These are phyloP conservation scores for Daboia siamensis DNA, from an alignment of 2,113 vertebrate genomes.

Conservation along the genomic window DNA sequence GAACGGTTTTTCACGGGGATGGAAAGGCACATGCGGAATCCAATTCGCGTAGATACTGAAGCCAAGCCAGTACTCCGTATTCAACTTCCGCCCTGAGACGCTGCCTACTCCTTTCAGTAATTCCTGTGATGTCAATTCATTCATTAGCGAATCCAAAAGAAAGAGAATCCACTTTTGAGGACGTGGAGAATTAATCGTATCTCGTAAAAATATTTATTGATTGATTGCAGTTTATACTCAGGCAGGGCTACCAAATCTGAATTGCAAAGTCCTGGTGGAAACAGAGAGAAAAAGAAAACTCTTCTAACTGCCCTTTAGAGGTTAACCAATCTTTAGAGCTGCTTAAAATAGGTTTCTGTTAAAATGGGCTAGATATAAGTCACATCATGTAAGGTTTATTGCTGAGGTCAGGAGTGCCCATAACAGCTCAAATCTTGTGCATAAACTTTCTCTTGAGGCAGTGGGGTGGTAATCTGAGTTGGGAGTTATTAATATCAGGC, in stretches of 20 bases:
- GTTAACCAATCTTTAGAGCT: background rate
- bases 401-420: no score
- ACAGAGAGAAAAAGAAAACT: no score
- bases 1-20: conserved; percentile 28
- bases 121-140: background rate
- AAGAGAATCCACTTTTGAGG: background rate
- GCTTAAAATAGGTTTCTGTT: background rate
- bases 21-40: conserved; percentile 1
- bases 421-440: no score
- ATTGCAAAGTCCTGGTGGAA: background rate
- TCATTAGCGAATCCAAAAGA: background rate
- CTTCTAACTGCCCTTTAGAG: no score
- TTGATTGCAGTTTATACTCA: no score
- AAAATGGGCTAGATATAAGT: background rate
- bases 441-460: no score
- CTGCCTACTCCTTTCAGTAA: background rate
- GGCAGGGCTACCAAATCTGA: background rate
- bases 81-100: background rate
- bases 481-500: no score
- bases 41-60: background rate
- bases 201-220: background rate
- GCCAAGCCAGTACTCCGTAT: background rate
- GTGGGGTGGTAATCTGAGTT: no score
- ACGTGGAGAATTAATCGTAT: background rate
- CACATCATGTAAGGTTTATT: no score